phyloP scores from a whole-genome alignment of 2,888 invertebrate species.

The Polia nebulosa region DNA sequence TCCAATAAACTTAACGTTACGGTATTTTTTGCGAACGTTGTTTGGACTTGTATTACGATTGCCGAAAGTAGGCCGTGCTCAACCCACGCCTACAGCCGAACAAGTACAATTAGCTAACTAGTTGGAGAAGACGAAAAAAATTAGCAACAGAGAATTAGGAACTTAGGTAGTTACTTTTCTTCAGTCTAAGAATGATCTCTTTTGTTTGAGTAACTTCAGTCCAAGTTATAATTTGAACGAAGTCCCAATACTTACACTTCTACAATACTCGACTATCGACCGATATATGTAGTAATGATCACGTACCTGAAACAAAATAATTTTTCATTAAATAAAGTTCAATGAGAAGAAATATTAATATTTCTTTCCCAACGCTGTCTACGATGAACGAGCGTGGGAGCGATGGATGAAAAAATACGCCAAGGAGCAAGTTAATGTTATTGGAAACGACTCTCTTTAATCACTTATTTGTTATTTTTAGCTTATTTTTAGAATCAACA shows the following conservation, averaged over 20 bases:
- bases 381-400: conserved; percentile 19
- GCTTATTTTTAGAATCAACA: background rate
- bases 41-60: conserved; percentile 30
- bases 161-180: conserved; percentile 13
- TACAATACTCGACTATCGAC: background rate
- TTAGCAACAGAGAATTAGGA: conserved; percentile 2
- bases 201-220: conserved; percentile 8
- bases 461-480: conserved; percentile 13
- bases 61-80: conserved; percentile 30
- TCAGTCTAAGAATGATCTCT: conserved; percentile 17
- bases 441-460: conserved; percentile 19
- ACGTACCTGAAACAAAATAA: conserved; percentile 71
- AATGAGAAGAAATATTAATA: conserved; percentile 3
- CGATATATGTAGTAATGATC: conserved; percentile 52
- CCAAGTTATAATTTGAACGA: background rate
- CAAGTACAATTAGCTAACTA: conserved; percentile 33
- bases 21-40: conserved; percentile 32
- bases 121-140: conserved; percentile 11
- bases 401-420: conserved; percentile 18
- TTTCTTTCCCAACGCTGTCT: background rate
- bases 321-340: conserved; percentile 38
- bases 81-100: conserved; percentile 27
- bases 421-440: conserved; percentile 24
- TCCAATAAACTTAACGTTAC: conserved; percentile 23
- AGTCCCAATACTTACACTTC: conserved; percentile 14